Conservation (phyloP, 2,113 vertebrate genomes). For the Cnemophilus loriae region DNA sequence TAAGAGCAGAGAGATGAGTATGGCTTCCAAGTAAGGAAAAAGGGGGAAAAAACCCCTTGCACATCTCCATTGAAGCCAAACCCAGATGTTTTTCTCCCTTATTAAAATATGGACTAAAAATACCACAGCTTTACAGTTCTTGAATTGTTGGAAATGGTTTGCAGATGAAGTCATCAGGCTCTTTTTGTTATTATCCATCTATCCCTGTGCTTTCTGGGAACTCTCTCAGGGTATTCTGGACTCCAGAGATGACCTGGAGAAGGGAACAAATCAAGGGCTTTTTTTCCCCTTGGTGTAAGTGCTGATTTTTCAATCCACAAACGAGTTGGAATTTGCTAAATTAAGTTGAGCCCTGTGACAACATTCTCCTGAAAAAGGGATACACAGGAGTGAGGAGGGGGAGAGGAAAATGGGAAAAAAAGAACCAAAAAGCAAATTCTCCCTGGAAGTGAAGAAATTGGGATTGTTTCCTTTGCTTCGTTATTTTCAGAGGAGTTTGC, state of each 20-base stretch:
- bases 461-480: neutral
- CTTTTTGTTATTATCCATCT: slow-evolving; percentile 45
- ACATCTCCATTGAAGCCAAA: slow-evolving; percentile 22
- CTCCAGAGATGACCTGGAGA: neutral
- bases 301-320: slow-evolving; percentile 1
- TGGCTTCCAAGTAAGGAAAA: slow-evolving; percentile 4
- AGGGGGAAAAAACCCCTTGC: rapidly evolving
- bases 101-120: slow-evolving; percentile 58
- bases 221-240: slow-evolving; percentile 5
- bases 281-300: neutral
- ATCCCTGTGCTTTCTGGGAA: slow-evolving; percentile 20
- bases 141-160: slow-evolving; percentile 57
- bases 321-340: neutral
- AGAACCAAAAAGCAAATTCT: neutral
- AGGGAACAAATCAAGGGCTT: neutral
- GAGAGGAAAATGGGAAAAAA: neutral
- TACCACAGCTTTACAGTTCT: slow-evolving; percentile 46
- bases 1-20: neutral
- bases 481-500: neutral
- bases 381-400: neutral
- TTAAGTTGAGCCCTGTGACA: neutral
- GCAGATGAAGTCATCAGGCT: slow-evolving; percentile 51
- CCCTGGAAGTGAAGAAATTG: neutral
- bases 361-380: neutral
- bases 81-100: slow-evolving; percentile 53